Percentiles rank a stretch among this genome's conserved stretches.
These are phyloP conservation scores for Oreochromis spilurus DNA, from an alignment of 2,113 vertebrate species.

Conservation along the genomic window DNA sequence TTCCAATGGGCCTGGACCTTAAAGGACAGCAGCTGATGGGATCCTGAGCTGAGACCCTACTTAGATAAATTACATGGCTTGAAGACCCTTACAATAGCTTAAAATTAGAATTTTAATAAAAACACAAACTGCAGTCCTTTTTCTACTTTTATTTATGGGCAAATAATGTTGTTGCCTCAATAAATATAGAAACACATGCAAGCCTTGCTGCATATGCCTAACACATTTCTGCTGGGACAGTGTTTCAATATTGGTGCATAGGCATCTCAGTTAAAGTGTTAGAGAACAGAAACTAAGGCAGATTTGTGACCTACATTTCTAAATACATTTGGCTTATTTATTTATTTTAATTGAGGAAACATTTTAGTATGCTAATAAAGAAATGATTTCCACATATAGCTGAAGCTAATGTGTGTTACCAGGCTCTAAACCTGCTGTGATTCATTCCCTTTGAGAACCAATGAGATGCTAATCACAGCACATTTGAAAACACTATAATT, in stretches of 20 bases:
- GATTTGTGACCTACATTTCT: neutral
- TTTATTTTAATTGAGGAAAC: neutral
- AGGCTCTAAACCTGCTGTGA: neutral
- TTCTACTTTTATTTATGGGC: neutral
- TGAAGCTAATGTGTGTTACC: neutral
- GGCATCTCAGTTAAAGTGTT: neutral
- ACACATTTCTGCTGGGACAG: neutral
- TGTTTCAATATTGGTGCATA: neutral
- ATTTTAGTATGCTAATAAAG: neutral
- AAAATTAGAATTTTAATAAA: neutral
- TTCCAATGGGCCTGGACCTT: too few relatives aligned
- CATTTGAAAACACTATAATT: neutral
- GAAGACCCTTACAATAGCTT: neutral
- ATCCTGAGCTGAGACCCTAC: neutral
- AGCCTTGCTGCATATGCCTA: neutral
- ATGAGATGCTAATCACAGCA: neutral
- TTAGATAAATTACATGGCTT: neutral
- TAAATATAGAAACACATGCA: neutral
- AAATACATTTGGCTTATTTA: neutral
- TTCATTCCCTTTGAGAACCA: neutral
- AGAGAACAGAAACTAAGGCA: fast-evolving
- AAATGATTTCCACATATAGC: neutral
- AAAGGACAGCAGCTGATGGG: neutral
- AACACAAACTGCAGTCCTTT: neutral
- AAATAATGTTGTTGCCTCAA: neutral